These are phyloP conservation scores for Thaumetopoea pityocampa DNA, from an alignment of 1,140 invertebrate genomes.

Conservation along the genomic window DNA sequence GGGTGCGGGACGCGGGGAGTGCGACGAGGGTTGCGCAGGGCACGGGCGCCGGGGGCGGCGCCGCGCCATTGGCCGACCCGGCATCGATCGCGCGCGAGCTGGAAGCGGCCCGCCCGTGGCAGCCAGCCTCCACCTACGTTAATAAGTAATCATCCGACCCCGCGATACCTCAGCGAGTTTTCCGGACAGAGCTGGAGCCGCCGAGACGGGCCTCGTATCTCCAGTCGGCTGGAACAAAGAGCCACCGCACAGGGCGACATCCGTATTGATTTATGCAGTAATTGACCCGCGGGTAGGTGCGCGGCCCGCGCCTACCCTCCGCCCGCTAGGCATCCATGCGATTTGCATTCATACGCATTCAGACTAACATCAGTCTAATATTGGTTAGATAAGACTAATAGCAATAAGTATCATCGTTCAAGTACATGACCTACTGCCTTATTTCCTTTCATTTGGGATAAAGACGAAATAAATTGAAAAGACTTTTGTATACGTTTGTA, in stretches of 20 bases:
- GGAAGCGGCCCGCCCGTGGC: constrained; percentile 62
- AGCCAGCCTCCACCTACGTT: constrained; percentile 73
- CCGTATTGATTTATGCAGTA: constrained; percentile 74
- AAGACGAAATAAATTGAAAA: no score
- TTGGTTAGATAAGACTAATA: constrained; percentile 14
- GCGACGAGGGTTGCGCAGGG: constrained; percentile 58
- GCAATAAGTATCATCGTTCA: constrained; percentile 6
- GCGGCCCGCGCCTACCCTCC: constrained; percentile 55
- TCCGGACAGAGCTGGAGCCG: constrained; percentile 67
- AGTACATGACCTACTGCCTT: constrained; percentile 51
- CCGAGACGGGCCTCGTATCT: constrained; percentile 69
- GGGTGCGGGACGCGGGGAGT: constrained; percentile 36
- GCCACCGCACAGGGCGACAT: constrained; percentile 65
- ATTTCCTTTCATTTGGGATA: no score
- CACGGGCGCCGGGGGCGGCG: constrained; percentile 49
- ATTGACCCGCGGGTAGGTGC: constrained; percentile 68
- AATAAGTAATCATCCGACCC: constrained; percentile 75
- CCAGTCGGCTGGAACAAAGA: constrained; percentile 69
- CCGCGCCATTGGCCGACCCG: constrained; percentile 68
- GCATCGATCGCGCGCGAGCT: constrained; percentile 71
- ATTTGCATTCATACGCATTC: constrained; percentile 46
- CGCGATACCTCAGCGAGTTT: constrained; percentile 68
- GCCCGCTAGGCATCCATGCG: constrained; percentile 46
- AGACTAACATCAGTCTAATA: constrained; percentile 34
- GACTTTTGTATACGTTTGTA: constrained; percentile 26